phyloP scores from a whole-genome alignment of 2,113 vertebrate species.

The Ictalurus furcatus region DNA sequence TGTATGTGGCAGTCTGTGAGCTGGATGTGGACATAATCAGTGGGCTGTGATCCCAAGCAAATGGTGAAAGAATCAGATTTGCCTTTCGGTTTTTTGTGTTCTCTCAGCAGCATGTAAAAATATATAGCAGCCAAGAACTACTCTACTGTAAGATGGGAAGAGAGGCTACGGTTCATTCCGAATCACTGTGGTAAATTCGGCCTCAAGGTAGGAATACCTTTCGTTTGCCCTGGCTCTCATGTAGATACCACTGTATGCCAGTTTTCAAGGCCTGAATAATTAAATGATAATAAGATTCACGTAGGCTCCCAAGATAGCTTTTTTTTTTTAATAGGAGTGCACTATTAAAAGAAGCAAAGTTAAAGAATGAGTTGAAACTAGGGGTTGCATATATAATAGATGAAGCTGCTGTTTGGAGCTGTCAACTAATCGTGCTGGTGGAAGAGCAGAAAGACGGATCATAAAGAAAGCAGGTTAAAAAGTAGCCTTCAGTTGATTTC shows the following conservation, averaged over 20 bases:
- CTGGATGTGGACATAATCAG: background rate
- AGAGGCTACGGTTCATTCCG: background rate
- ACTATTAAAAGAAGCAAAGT: background rate
- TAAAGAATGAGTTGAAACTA: background rate
- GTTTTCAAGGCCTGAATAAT: background rate
- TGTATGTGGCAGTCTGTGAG: background rate
- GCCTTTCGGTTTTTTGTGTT: background rate
- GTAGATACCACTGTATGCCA: background rate
- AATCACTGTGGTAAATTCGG: background rate
- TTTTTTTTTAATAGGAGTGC: background rate
- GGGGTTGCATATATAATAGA: background rate
- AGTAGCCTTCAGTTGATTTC: background rate
- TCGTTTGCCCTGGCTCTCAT: background rate
- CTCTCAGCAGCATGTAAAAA: background rate
- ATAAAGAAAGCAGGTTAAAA: background rate
- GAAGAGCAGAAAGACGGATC: background rate
- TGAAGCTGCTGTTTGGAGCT: background rate
- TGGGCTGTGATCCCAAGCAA: background rate
- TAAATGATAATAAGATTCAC: background rate
- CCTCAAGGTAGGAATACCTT: background rate
- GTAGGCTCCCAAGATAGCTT: background rate
- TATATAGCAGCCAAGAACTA: background rate
- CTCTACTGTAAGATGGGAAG: background rate
- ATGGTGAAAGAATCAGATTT: conserved; percentile 1
- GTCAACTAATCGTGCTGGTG: background rate